Base-by-base conservation (phyloP, 2,888 invertebrate species). In the Campaea margaritaria region DNA sequence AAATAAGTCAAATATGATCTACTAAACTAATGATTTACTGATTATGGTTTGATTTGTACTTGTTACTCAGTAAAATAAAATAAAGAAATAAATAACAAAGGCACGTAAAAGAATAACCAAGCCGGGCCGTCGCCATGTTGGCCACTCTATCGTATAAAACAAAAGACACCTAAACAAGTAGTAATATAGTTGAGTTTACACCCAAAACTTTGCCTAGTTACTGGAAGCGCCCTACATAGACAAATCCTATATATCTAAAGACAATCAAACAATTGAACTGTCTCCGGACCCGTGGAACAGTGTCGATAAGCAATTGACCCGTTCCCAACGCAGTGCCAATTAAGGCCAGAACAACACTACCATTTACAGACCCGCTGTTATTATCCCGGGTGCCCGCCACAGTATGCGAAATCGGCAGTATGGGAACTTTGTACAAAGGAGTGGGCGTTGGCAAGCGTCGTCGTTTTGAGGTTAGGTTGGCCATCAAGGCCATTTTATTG, bases 281-380 rank as follows among this genome's bases (percentile, higher is more conserved):
- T 21, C 12, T 14, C 34, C 3, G 5, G 15, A 43, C 34, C 12
- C 8, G 11, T 43, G 15, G 43, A 51, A 43, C 43, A 43, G n/a
- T n/a, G 43, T 2, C 14, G 13, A 42, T 31, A 51, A 43, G 42
- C 51, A 43, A 51, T 51, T 51, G 34, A 51, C 43, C 51, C 43
- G 49, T 50, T n/a, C 48, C 13, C 16, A 43, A 43, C 21, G 31
- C 42, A 43, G 11, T 15, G n/a, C 42, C 51, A n/a, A 51, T 51
- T 51, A 51, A 43, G 34, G 51, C 43, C 51, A 36, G 34, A 51
- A 43, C 43, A 51, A 42, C 51, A 51, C 31, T 43, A 51, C 16
- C 50, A 16, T 38, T 38, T 49, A 41, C 15, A 16, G 43, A n/a
- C 34, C 41, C 31, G 43, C 51, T 43, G 27, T 50, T 41, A 51